These are phyloP conservation scores for Rhagoletis pomonella DNA, from an alignment of 1,140 invertebrate species.

Conservation along the genomic window DNA sequence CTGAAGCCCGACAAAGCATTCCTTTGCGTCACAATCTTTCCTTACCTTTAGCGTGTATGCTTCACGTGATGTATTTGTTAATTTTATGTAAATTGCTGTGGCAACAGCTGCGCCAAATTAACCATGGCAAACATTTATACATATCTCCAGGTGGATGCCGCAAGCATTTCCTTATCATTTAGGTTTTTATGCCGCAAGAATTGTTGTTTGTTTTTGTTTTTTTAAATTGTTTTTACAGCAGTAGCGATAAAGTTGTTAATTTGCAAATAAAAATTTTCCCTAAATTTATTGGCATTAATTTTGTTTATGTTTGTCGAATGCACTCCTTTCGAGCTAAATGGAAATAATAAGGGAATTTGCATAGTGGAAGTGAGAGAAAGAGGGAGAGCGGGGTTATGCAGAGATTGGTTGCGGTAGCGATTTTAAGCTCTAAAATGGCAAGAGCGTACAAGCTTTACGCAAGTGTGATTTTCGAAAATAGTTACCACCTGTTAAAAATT, in stretches of 20 bases:
- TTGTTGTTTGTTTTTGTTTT: slow-evolving; percentile 16
- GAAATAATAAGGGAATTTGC: background rate
- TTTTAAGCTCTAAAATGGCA: too few species aligned
- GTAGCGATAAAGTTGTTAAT: slow-evolving; percentile 24
- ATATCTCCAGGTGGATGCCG: background rate
- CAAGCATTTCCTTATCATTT: slow-evolving; percentile 26
- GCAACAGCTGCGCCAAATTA: slow-evolving; percentile 54
- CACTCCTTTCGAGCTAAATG: background rate
- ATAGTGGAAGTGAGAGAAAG: background rate
- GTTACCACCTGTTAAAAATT: too few species aligned
- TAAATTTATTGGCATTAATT: slow-evolving; percentile 44
- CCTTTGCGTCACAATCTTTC: too few species aligned
- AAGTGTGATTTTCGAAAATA: too few species aligned
- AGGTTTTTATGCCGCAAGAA: background rate
- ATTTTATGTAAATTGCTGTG: slow-evolving; percentile 62
- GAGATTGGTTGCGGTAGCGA: too few species aligned
- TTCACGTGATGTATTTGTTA: slow-evolving; percentile 61
- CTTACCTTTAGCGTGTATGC: background rate
- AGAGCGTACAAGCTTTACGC: too few species aligned
- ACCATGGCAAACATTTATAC: slow-evolving; percentile 17
- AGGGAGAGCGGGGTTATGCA: background rate
- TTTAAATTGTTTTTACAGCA: background rate
- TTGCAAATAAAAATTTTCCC: slow-evolving; percentile 41
- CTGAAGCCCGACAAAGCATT: too few species aligned
- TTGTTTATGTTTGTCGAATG: slow-evolving; percentile 9